A percentile compares a stretch with the other conserved stretches of the same genome.
These are phyloP conservation scores for Pyrrhia umbra DNA, from an alignment of 2,888 invertebrate species.

Conservation along the genomic window DNA sequence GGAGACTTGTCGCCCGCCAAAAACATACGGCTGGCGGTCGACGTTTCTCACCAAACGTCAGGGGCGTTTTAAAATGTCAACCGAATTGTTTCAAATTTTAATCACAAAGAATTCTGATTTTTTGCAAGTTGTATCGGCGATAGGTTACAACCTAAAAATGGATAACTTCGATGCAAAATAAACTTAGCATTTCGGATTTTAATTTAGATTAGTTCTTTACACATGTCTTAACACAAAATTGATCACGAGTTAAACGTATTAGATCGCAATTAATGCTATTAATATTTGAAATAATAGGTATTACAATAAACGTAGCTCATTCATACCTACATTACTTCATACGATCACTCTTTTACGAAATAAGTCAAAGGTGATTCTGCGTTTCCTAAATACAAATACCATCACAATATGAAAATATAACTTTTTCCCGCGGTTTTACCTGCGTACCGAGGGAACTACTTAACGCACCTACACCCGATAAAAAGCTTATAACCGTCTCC, in stretches of 20 bases:
- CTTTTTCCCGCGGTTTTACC: too few species aligned
- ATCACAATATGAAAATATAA: conserved; percentile 7
- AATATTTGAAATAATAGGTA: background rate
- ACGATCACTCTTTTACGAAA: background rate
- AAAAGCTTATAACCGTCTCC: too few species aligned
- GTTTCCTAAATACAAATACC: conserved; percentile 12
- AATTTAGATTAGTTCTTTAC: too few species aligned
- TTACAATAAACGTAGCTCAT: background rate
- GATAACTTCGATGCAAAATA: too few species aligned
- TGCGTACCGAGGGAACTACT: too few species aligned
- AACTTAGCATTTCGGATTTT: too few species aligned
- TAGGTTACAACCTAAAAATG: background rate
- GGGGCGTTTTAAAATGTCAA: conserved; percentile 71
- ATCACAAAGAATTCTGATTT: conserved; percentile 1
- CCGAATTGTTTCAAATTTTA: conserved; percentile 56
- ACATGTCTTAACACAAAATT: background rate
- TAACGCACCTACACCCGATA: too few species aligned
- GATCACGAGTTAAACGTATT: background rate
- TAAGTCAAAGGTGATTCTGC: conserved; percentile 10
- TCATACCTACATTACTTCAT: background rate
- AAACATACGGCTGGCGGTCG: conserved; percentile 80
- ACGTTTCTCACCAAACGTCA: conserved; percentile 80
- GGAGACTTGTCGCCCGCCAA: conserved; percentile 78
- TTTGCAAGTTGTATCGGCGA: background rate
- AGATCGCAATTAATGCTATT: background rate